Evolutionary conservation across 2,113 vertebrate species (phyloP), one percentile per base, ranked within the genome.

Genomic region (Perca flavescens): DNA sequence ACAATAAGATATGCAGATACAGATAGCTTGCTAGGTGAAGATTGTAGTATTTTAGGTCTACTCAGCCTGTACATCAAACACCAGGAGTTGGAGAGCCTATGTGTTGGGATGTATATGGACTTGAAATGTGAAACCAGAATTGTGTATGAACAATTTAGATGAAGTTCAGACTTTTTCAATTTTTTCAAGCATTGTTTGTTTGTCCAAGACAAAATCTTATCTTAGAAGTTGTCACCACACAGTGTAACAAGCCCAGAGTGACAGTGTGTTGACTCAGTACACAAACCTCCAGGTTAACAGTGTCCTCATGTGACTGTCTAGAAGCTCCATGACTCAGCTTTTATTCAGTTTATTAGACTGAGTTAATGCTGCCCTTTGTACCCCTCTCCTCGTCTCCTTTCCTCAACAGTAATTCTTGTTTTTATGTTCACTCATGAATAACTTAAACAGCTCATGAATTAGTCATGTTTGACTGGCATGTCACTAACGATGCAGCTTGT

Each of bases 351-450:
- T 65, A 47, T 65, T 66, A 66, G 21, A 62, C 19, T 17, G 63
- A 80, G 21, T 22, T 65, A 46, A 53, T 4, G 9, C 49, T 46
- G 22, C 49, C 21, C 56, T 61, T 66, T 43, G 57, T 21, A 7
- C 21, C 72, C 13, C 19, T 80, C 52, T 60, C n/a, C 22, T 62
- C 25, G 21, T 50, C 43, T 54, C 47, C 61, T 73, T 60, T 61
- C 72, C 17, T 75, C 79, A 46, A 28, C 71, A 36, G 28, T 84
- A 64, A 83, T 80, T 90, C 64, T 58, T 77, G 77, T 83, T 86
- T 81, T 89, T 68, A 72, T 80, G 80, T 87, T 80, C 68, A 25
- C 80, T 82, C 83, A 83, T 90, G 72, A 88, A 86, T 90, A 62
- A 86, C 77, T 80, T 60, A 15, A 77, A 25, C 47, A 13, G 62